Evolutionary conservation across 2,888 invertebrate genomes (phyloP).

Genomic region (Tromatobia lineatoria): DNA sequence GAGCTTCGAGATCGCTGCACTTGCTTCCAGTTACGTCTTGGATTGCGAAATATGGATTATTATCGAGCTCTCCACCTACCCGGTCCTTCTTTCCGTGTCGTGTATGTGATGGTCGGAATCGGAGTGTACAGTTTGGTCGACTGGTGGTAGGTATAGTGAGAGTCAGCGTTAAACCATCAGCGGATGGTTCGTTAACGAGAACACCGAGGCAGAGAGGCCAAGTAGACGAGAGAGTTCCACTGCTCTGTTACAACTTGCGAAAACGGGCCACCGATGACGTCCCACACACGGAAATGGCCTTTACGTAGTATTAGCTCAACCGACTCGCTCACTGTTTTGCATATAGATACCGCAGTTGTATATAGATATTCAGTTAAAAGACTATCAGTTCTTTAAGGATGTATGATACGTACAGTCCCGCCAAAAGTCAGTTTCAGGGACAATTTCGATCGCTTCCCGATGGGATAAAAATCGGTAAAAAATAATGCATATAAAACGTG

Average conservation of each 20-base stretch:
- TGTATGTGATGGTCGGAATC: neutral
- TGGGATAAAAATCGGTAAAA: too few species aligned
- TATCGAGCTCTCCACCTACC: conserved; percentile 25
- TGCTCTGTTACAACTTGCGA: conserved; percentile 29
- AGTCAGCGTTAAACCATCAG: conserved; percentile 28
- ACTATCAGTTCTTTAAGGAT: too few species aligned
- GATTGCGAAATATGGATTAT: conserved; percentile 24
- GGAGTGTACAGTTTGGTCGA: neutral
- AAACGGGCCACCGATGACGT: conserved; percentile 10
- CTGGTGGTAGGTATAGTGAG: neutral
- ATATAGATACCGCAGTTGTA: neutral
- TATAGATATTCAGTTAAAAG: neutral
- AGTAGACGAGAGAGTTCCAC: conserved; percentile 34
- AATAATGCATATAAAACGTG: too few species aligned
- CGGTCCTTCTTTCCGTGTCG: neutral
- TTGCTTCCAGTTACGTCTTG: conserved; percentile 17
- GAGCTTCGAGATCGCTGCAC: conserved; percentile 37
- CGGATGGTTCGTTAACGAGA: conserved; percentile 17
- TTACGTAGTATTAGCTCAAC: neutral
- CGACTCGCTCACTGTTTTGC: neutral
- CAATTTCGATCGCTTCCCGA: too few species aligned
- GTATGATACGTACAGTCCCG: too few species aligned
- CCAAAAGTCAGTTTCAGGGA: too few species aligned
- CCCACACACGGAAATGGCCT: conserved; percentile 4
- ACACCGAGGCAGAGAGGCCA: conserved; percentile 2